Evolutionary conservation across 2,888 invertebrate genomes (phyloP).

Genomic region (Ichneumoninae sp.): DNA sequence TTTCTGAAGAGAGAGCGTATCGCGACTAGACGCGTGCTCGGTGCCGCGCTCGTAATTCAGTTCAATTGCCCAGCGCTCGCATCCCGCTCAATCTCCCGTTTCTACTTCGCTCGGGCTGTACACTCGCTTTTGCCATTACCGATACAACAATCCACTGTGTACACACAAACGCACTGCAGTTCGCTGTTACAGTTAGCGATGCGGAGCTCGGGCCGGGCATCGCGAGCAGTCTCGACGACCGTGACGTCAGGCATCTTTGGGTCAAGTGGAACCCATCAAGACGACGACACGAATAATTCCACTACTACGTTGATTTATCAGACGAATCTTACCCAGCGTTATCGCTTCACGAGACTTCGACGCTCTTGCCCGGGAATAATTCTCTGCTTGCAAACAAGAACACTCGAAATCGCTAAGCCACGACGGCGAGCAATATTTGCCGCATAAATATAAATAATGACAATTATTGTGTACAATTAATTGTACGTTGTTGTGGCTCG

Average conservation of each 20-base stretch:
- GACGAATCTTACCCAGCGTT: slow-evolving; percentile 47
- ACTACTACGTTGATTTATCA: slow-evolving; percentile 57
- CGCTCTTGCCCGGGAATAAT: neutral
- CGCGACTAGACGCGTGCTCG: slow-evolving; percentile 72
- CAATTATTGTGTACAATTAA: too few species aligned
- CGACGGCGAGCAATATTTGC: neutral
- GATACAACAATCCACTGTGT: slow-evolving; percentile 10
- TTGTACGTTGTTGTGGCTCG: too few species aligned
- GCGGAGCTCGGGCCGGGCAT: slow-evolving; percentile 36
- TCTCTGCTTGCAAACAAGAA: neutral
- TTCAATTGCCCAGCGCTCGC: slow-evolving; percentile 79
- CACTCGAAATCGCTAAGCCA: neutral
- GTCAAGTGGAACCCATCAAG: slow-evolving; percentile 76
- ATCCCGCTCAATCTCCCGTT: slow-evolving; percentile 74
- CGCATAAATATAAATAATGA: too few species aligned
- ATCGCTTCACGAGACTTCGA: neutral
- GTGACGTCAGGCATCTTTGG: slow-evolving; percentile 75
- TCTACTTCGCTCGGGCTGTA: slow-evolving; percentile 54
- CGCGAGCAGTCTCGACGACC: slow-evolving; percentile 47
- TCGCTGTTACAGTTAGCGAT: slow-evolving; percentile 16
- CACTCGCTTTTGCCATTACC: slow-evolving; percentile 44
- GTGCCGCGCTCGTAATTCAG: slow-evolving; percentile 74
- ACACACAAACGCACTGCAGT: neutral
- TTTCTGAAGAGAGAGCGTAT: slow-evolving; percentile 71
- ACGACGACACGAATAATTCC: slow-evolving; percentile 62